A percentile compares a stretch with the other conserved stretches of the same genome.
These are phyloP conservation scores for Urechis unicinctus DNA, from an alignment of 2,888 invertebrate genomes.

Conservation along the genomic window DNA sequence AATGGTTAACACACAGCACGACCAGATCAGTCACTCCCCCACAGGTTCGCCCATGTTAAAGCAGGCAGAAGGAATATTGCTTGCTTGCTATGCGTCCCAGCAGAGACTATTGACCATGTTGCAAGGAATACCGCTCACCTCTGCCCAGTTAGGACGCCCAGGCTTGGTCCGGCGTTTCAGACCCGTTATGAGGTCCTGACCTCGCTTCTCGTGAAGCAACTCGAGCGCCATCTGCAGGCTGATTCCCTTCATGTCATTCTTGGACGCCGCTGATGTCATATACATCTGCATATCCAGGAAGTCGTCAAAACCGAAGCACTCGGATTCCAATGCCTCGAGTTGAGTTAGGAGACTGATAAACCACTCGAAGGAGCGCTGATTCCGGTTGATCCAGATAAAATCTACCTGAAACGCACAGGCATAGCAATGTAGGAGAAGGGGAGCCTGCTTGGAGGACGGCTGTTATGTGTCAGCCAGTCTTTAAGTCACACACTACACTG, in stretches of 20 bases:
- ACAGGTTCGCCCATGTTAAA: no score
- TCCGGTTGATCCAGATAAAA: slow-evolving; percentile 95
- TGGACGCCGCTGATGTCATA: slow-evolving; percentile 85
- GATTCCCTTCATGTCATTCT: slow-evolving; percentile 82
- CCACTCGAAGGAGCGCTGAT: slow-evolving; percentile 94
- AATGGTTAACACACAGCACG: no score
- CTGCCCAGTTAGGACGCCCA: slow-evolving; percentile 91
- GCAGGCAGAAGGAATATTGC: no score
- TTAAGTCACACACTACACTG: no score
- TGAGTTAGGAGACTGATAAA: slow-evolving; percentile 86
- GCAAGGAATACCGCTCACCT: slow-evolving; percentile 64
- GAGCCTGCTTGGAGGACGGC: background rate
- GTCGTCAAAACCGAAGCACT: slow-evolving; percentile 43
- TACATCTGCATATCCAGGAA: slow-evolving; percentile 97
- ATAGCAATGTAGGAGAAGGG: background rate
- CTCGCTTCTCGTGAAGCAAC: slow-evolving; percentile 75
- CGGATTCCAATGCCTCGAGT: slow-evolving; percentile 60
- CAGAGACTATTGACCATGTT: no score
- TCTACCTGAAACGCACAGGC: slow-evolving; percentile 73
- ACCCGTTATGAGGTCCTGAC: slow-evolving; percentile 85
- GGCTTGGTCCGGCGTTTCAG: slow-evolving; percentile 87
- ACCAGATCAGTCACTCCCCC: no score
- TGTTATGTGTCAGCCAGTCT: no score
- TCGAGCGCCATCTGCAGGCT: slow-evolving; percentile 63
- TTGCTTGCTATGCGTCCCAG: no score